Percentiles rank a stretch among this genome's conserved stretches.
These are phyloP conservation scores for Habrosyne pyritoides DNA, from an alignment of 2,888 invertebrate species.

Conservation along the genomic window DNA sequence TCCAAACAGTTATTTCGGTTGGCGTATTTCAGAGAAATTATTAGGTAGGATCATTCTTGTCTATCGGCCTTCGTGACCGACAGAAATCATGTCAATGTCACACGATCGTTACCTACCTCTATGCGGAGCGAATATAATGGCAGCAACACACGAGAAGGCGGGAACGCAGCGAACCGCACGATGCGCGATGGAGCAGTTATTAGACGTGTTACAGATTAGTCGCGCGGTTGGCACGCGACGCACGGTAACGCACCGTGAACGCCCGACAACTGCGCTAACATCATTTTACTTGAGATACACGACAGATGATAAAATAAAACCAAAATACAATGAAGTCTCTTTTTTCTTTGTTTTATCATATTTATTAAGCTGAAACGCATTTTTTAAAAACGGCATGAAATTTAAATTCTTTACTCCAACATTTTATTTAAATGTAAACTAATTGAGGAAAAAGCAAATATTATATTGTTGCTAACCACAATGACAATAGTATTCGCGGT, in stretches of 20 bases:
- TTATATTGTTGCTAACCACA: neutral
- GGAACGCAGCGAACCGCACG: slow-evolving; percentile 21
- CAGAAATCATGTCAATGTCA: slow-evolving; percentile 56
- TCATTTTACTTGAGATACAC: slow-evolving; percentile 26
- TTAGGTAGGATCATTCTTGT: slow-evolving; percentile 4
- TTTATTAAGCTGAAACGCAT: neutral
- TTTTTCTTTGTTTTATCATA: neutral
- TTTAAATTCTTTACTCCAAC: too few species aligned
- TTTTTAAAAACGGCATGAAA: too few species aligned
- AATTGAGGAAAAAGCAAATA: neutral
- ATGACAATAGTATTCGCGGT: neutral
- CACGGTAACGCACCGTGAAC: slow-evolving; percentile 59
- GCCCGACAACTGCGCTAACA: slow-evolving; percentile 41
- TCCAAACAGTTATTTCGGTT: neutral
- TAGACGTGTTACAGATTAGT: slow-evolving; percentile 62
- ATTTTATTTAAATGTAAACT: too few species aligned
- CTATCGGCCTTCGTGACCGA: slow-evolving; percentile 37
- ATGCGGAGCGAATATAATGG: slow-evolving; percentile 59
- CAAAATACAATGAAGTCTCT: neutral
- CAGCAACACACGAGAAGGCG: slow-evolving; percentile 57
- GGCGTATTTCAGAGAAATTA: neutral
- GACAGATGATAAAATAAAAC: slow-evolving; percentile 3
- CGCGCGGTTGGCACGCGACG: slow-evolving; percentile 63
- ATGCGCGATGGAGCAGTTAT: slow-evolving; percentile 51
- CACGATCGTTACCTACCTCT: slow-evolving; percentile 34